Evolutionary conservation across 2,113 vertebrate species (phyloP).

Genomic region (Fulica atra): DNA sequence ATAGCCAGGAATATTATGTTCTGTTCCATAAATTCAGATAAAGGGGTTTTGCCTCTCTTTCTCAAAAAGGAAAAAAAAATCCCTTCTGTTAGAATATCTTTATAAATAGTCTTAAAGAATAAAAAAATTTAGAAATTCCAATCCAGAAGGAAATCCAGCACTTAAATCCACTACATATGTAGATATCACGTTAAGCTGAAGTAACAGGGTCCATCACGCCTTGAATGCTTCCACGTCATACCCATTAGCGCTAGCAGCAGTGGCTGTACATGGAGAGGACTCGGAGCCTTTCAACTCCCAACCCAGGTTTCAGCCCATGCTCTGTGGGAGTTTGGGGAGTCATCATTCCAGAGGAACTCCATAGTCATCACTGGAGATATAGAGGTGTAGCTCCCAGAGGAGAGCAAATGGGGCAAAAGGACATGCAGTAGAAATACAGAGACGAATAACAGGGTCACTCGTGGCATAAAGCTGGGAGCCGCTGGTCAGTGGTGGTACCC

Average conservation of each 20-base stretch:
- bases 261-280: background rate
- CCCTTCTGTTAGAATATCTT: background rate
- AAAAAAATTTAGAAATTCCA: background rate
- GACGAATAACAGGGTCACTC: background rate
- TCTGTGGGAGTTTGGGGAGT: background rate
- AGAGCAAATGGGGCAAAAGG: background rate
- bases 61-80: background rate
- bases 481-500: background rate
- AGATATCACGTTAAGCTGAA: background rate
- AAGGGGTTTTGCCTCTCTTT: background rate
- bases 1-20: background rate
- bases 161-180: too few species aligned
- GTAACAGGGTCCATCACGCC: background rate
- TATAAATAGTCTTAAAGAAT: background rate
- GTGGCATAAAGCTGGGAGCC: background rate
- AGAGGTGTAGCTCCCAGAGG: accelerated
- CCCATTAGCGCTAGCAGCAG: background rate
- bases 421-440: background rate
- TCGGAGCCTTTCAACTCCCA: background rate
- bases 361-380: background rate
- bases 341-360: background rate
- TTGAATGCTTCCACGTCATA: background rate
- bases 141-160: background rate
- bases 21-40: background rate
- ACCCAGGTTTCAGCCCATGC: background rate